A percentile compares a stretch with the other conserved stretches of the same genome.
Conservation (phyloP, 2,797 vertebrate species). For the Lycodopsis pacificus region DNA sequence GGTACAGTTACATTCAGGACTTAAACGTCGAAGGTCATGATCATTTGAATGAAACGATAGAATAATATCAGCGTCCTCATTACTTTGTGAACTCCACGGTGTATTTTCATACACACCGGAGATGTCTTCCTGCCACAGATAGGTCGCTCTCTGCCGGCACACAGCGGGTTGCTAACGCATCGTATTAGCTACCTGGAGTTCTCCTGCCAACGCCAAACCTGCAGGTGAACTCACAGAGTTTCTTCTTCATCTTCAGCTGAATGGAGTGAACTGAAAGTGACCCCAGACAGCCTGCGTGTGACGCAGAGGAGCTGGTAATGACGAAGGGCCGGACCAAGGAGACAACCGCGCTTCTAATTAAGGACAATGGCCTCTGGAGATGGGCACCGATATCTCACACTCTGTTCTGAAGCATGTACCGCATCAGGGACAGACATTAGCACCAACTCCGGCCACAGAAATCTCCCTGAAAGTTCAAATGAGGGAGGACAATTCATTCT, state of each 20-base stretch:
- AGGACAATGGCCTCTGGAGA: conserved; percentile 71
- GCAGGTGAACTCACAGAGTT: conserved; percentile 23
- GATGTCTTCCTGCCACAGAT: background rate
- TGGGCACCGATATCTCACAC: conserved; percentile 56
- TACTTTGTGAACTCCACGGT: background rate
- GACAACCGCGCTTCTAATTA: conserved; percentile 78
- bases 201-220: conserved; percentile 28
- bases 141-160: background rate
- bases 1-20: no score
- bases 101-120: background rate
- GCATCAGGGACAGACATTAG: conserved; percentile 52
- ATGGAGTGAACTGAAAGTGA: conserved; percentile 58
- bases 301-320: conserved; percentile 63
- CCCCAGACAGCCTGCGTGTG: conserved; percentile 28
- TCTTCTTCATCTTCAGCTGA: conserved; percentile 41
- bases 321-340: conserved; percentile 68
- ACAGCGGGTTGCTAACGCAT: conserved; percentile 10
- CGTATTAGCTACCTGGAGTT: conserved; percentile 33
- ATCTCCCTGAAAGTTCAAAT: conserved; percentile 51
- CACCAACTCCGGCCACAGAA: conserved; percentile 20
- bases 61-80: no score
- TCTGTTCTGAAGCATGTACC: conserved; percentile 51
- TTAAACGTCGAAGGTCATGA: background rate
- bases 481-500: conserved; percentile 8
- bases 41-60: background rate